Evolutionary conservation across 2,888 invertebrate species (phyloP).

Genomic region (Stramonita haemastoma): DNA sequence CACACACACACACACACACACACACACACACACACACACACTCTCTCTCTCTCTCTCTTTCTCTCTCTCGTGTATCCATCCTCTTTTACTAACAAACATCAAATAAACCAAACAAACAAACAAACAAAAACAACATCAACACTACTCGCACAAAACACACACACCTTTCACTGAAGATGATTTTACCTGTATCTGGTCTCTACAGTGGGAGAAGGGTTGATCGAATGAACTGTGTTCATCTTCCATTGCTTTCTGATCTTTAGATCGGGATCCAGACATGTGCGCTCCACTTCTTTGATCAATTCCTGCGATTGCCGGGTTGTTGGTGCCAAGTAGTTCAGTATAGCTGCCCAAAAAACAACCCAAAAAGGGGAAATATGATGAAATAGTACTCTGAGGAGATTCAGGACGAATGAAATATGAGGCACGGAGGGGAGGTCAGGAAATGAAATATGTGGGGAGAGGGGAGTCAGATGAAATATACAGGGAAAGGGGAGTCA

Average conservation of each 20-base stretch:
- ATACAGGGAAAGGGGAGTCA: too few relatives aligned
- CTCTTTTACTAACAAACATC: too few relatives aligned
- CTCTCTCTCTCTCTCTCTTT: too few relatives aligned
- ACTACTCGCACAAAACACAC: too few relatives aligned
- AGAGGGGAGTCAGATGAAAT: too few relatives aligned
- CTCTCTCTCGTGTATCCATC: too few relatives aligned
- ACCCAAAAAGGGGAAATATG: not conserved
- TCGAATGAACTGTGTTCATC: not conserved
- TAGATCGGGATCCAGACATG: conserved; percentile 2
- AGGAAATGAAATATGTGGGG: too few relatives aligned
- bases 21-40: too few relatives aligned
- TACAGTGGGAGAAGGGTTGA: not conserved
- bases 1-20: too few relatives aligned
- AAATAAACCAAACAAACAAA: too few relatives aligned
- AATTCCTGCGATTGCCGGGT: not conserved
- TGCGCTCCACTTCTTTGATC: not conserved
- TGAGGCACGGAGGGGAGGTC: not conserved
- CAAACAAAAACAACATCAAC: too few relatives aligned
- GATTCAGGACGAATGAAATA: not conserved
- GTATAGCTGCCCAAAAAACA: not conserved
- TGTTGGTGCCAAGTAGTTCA: not conserved
- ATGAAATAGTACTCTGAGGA: not conserved
- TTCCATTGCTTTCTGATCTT: conserved; percentile 15
- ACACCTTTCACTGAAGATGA: not conserved
- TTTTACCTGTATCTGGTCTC: not conserved